Base-by-base conservation (phyloP, 2,113 vertebrate genomes). In the Nipponia nippon region DNA sequence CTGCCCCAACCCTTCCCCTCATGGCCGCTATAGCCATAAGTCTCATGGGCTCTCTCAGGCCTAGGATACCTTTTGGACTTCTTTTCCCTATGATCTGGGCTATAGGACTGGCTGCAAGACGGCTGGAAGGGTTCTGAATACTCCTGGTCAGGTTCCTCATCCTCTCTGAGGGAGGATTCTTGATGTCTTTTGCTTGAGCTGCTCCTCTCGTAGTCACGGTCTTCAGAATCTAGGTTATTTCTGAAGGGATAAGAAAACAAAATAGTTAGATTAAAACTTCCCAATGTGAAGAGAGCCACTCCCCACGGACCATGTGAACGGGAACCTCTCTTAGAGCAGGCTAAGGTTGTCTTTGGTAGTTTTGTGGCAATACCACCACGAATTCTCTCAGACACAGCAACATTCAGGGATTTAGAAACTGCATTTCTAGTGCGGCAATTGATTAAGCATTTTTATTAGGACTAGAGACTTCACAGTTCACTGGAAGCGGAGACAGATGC, bases 51-150 rank as follows among this genome's bases (percentile, higher is more conserved):
- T 95, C 96, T 97, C 82, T 98, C 98, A 10, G 95, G 89, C 87
- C 97, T 98, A 1, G 97, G 61, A 40, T 94, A 79, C 50, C 95
- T 97, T 90, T 89, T 98, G 88, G 97, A 92, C 61, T 98, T 98
- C 80, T 98, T 98, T 87, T 97, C 97, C 56, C 97, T 97, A 20
- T 97, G 96, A 22, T 98, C 97, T 56, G 97, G 96, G 59, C 97
- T 98, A 10, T 90, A 97, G 13, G 97, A 79, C 4, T 90, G 97
- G 91, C 98, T 98, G 77, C 98, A 85, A 16, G 98, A 98, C 2
- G 98, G 98, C 69, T 98, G 98, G 96, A 99, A 99, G 58, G 95
- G 96, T 80, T 98, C 98, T 26, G 98, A 96, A 52, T 98, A 98
- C 50, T 98, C 97, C 44, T 98, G 98, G 18, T 98, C 98, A 29